Conservation (phyloP, 2,113 vertebrate species). For the Castor canadensis region DNA sequence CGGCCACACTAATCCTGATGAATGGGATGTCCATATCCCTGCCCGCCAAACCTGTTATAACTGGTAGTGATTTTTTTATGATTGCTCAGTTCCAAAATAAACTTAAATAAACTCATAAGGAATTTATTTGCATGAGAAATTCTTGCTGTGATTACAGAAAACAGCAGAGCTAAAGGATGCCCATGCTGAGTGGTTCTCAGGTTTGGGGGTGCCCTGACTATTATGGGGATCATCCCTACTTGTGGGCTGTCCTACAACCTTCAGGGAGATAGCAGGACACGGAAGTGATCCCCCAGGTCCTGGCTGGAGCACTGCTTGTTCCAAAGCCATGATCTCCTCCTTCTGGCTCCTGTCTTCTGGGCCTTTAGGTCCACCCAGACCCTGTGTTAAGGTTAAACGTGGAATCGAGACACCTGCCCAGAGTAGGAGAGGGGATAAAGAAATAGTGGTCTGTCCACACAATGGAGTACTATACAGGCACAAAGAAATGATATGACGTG, state of each 20-base stretch:
- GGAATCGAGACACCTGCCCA: too few species aligned
- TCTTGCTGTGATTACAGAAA: not conserved
- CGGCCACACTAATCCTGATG: not conserved
- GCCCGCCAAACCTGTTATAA: not conserved
- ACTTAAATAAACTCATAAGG: not conserved
- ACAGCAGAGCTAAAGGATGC: not conserved
- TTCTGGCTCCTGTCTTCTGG: not conserved
- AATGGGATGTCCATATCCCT: not conserved
- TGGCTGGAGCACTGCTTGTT: not conserved
- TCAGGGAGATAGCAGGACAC: not conserved
- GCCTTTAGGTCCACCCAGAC: too few species aligned
- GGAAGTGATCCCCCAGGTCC: not conserved
- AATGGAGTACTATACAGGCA: too few species aligned
- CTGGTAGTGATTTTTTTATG: not conserved
- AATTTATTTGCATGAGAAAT: not conserved
- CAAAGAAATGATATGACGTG: too few species aligned
- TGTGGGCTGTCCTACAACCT: rapidly evolving
- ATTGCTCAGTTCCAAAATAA: slow-evolving; percentile 22
- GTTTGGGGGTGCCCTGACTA: rapidly evolving
- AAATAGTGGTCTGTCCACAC: rapidly evolving
- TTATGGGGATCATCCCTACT: rapidly evolving
- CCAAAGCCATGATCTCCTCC: rapidly evolving
- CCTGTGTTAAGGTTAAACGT: not conserved
- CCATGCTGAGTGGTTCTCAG: not conserved
- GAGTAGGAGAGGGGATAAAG: too few species aligned